These are phyloP conservation scores for Dorcus parallelipipedus DNA, from an alignment of 2,888 invertebrate genomes.

Conservation along the genomic window DNA sequence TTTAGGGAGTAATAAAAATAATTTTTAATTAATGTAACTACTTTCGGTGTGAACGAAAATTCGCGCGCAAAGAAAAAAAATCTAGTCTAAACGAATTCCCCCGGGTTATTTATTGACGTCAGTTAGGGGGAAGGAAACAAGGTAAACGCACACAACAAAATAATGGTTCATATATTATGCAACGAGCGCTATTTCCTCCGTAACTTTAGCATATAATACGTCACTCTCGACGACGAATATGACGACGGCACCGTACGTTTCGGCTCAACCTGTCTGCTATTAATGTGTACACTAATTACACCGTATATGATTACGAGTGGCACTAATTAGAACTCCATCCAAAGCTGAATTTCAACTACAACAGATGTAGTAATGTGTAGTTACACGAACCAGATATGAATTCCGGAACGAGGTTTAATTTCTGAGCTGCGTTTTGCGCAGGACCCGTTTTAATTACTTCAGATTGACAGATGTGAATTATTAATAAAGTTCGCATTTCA, in stretches of 20 bases:
- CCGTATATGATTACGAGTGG: slow-evolving; percentile 22
- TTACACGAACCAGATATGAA: slow-evolving; percentile 2
- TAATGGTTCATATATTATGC: no score
- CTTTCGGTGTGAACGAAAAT: no score
- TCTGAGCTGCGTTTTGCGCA: slow-evolving; percentile 5
- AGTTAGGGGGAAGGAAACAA: no score
- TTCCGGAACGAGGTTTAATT: slow-evolving; percentile 13
- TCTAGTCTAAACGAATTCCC: no score
- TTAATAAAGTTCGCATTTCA: no score
- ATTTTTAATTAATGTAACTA: no score
- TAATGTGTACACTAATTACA: slow-evolving; percentile 21
- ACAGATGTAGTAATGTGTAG: slow-evolving; percentile 19
- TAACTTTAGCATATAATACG: no score
- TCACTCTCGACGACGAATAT: not conserved
- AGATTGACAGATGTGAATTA: not conserved
- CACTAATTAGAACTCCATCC: slow-evolving; percentile 26
- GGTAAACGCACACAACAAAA: no score
- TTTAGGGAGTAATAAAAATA: no score
- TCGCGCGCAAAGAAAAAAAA: no score
- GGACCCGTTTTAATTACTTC: not conserved
- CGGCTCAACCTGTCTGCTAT: slow-evolving; percentile 11
- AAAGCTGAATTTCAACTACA: slow-evolving; percentile 22
- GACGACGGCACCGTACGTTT: not conserved
- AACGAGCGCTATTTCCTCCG: no score
- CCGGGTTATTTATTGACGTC: no score